Evolutionary conservation across 2,797 vertebrate species (phyloP), one percentile per base, ranked within the genome.

Genomic region (Cyprinella venusta): DNA sequence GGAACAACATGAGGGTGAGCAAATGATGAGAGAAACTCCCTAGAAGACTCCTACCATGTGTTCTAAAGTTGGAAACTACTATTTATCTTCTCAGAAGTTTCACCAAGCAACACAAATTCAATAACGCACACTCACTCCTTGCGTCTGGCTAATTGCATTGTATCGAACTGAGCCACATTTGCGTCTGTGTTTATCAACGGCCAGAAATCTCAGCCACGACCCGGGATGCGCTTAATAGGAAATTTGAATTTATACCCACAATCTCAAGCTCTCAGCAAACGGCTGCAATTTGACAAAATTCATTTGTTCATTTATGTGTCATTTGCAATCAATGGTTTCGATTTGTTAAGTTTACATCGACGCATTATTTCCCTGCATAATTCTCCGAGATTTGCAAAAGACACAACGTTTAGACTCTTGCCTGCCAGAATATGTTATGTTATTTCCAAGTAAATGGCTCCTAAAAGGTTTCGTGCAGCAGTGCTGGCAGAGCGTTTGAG

Each of bases 381-480:
- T 59, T 69, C 19, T 10, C 13, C 0, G 61, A 70, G 65, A 48
- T 30, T 2, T 45, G 45, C 40, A 38, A 82, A 59, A 76, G 72
- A 76, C 81, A 45, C 65, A 63, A n/a, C 38, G 30, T 69, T 83
- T 26, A 77, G 75, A 63, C 54, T 61, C n/a, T 38, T 71, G 67
- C 56, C 42, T 54, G 81, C 81, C 64, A 76, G 81, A 68, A 50
- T 76, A 52, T 70, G 52, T 78, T 83, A 38, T 40, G 75, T 71
- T 77, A 63, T 78, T 78, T 83, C 65, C 67, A 52, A 83, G 65
- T 78, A 83, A 93, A 91, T 91, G 91, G 91, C 91, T 90, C 88
- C 90, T 91, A 90, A 92, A 92, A 89, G 87, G 64, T 89, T 90
- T 88, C 80, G 89, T 90, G 91, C 54, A 8, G 42, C 67, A 85